Conservation (phyloP, 2,888 invertebrate genomes). For the Lathronympha strigana region DNA sequence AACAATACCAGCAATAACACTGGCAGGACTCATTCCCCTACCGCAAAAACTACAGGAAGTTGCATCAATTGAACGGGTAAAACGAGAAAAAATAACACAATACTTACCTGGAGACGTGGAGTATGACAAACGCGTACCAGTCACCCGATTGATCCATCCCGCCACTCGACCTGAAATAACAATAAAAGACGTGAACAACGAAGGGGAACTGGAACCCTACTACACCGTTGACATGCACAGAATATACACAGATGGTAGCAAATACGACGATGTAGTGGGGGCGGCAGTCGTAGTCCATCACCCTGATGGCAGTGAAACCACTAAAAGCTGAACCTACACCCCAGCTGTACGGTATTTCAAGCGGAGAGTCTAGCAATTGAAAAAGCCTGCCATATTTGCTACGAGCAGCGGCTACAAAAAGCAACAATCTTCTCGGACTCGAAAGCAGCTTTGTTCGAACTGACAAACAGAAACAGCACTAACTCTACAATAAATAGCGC, state of each 20-base stretch:
- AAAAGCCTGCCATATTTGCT: not conserved
- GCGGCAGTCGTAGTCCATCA: not conserved
- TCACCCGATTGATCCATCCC: too few species aligned
- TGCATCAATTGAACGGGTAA: not conserved
- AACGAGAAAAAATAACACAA: not conserved
- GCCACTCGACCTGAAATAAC: too few species aligned
- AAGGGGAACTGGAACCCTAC: not conserved
- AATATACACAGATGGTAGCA: not conserved
- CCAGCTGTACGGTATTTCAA: not conserved
- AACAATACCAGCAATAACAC: not conserved
- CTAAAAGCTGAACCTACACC: not conserved
- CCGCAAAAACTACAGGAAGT: not conserved
- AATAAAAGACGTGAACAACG: not conserved
- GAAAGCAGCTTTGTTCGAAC: not conserved
- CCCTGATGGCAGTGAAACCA: not conserved
- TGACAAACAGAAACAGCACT: not conserved
- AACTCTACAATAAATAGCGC: not conserved
- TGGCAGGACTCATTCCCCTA: not conserved
- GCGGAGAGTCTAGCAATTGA: not conserved
- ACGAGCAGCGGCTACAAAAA: not conserved
- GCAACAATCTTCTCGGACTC: not conserved
- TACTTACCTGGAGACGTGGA: too few species aligned
- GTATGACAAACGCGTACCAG: too few species aligned
- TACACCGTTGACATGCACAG: not conserved
- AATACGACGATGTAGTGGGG: not conserved